phyloP scores from a whole-genome alignment of 2,888 invertebrate genomes.

The Athalia cordata region DNA sequence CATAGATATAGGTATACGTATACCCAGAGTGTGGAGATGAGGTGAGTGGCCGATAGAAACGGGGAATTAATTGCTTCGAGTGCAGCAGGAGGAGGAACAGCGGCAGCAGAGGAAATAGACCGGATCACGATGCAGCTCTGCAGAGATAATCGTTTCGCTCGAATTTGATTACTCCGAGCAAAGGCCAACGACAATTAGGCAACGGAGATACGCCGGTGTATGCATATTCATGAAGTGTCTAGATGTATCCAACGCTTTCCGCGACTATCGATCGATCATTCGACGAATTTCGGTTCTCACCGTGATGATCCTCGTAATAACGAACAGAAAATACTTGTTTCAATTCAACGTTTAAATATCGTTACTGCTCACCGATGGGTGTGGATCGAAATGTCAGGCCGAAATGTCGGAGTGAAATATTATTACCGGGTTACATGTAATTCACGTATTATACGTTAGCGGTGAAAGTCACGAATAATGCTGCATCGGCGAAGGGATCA shows the following conservation, averaged over 20 bases:
- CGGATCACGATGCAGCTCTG: background rate
- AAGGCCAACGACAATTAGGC: slow-evolving; percentile 1
- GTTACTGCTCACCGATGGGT: slow-evolving; percentile 1
- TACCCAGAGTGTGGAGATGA: background rate
- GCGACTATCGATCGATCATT: background rate
- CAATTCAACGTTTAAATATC: background rate
- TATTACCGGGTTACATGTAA: slow-evolving; percentile 15
- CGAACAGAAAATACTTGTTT: background rate
- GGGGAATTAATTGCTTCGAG: slow-evolving; percentile 5
- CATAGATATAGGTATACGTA: too few species aligned
- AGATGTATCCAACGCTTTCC: too few species aligned
- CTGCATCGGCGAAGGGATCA: background rate
- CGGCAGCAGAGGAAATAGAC: background rate
- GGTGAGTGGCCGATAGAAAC: slow-evolving; percentile 9
- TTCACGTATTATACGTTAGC: background rate
- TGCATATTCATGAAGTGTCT: too few species aligned
- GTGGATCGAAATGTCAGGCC: slow-evolving; percentile 41
- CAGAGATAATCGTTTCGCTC: background rate
- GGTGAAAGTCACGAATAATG: slow-evolving; percentile 40
- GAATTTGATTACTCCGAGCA: slow-evolving; percentile 1
- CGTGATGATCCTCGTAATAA: background rate
- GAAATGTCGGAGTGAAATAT: slow-evolving; percentile 25
- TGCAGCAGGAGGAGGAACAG: too few species aligned
- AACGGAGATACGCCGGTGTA: background rate
- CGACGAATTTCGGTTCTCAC: slow-evolving; percentile 1